A percentile compares a stretch with the other conserved stretches of the same genome.
These are phyloP conservation scores for Epinephelus cyanopodus DNA, from an alignment of 2,113 vertebrate species.

Conservation along the genomic window DNA sequence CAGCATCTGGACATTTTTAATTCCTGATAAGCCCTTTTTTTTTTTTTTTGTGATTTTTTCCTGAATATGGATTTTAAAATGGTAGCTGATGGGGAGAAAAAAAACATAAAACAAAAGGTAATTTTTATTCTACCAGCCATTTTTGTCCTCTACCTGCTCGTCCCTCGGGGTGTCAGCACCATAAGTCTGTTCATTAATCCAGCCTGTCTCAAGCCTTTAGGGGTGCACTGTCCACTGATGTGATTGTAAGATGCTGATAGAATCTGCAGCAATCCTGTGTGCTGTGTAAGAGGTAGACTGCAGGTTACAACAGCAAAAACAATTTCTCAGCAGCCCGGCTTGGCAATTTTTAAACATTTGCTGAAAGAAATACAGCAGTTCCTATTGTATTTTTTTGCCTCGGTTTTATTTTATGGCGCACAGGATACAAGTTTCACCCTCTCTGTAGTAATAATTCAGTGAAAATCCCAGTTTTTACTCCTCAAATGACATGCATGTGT, in stretches of 20 bases:
- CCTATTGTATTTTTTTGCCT: neutral
- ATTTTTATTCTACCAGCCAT: conserved; percentile 10
- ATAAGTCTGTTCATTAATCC: conserved; percentile 75
- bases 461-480: conserved; percentile 70
- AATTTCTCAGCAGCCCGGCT: conserved; percentile 8
- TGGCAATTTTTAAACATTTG: conserved; percentile 17
- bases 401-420: conserved; percentile 34
- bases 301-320: conserved; percentile 31
- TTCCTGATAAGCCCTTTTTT: neutral
- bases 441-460: conserved; percentile 74
- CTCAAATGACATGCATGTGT: conserved; percentile 67
- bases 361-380: conserved; percentile 14
- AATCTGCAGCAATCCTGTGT: conserved; percentile 36
- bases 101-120: conserved; percentile 22
- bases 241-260: conserved; percentile 69
- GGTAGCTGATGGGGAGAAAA: neutral
- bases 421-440: conserved; percentile 26
- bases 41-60: neutral
- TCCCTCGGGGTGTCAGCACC: conserved; percentile 57
- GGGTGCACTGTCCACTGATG: conserved; percentile 60
- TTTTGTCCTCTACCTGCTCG: conserved; percentile 47
- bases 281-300: conserved; percentile 19
- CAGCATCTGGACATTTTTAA: neutral
- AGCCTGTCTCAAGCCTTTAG: conserved; percentile 60
- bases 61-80: conserved; percentile 34